Evolutionary conservation across 2,113 vertebrate genomes (phyloP), one percentile per base, ranked within the genome.

Genomic region (Psilopogon haemacephalus): DNA sequence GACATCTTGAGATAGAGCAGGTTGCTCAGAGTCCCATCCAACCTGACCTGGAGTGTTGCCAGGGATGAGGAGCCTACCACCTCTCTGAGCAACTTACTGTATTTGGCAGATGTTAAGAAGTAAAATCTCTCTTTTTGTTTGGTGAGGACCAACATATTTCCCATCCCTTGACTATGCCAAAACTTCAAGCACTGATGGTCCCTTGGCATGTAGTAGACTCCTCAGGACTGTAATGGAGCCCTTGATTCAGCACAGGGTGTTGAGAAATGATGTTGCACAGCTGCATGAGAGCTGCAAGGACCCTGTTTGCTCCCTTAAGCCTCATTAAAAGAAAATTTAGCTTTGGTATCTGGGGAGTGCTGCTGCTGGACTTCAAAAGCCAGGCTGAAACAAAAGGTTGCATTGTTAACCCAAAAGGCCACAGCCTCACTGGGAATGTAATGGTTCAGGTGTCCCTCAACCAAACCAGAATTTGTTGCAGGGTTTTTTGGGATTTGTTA

Each of bases 211-310:
- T 37, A 9, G 32, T 21, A 40, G n/a, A 7, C 5, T 46, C 11
- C 5, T 46, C 0, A 0, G 38, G 23, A 24, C 15, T n/a, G 26
- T 65, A 55, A 44, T 2, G 28, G 50, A 72, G 56, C 46, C 26
- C 5, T 42, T 44, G n/a, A 35, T 21, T 71, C 15, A 37, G 35
- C 40, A 24, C 27, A 11, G 30, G 27, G 19, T 1, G 1, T 30
- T 48, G 24, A 62, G 65, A 67, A 74, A 28, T 4, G 11, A 33
- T 2, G 2, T 16, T 54, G 40, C 35, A 60, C 62, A 23, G 54
- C 38, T 8, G 3, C 0, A 2, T 71, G 68, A 18, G 84, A 77
- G 13, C 52, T 46, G 17, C 38, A 60, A 23, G 26, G 24, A 26
- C 48, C 44, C 24, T 6, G 0, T 35, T 74, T 33, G 19, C 23